Evolutionary conservation across 2,888 invertebrate genomes (phyloP).

Genomic region (Acrobasis consociella): DNA sequence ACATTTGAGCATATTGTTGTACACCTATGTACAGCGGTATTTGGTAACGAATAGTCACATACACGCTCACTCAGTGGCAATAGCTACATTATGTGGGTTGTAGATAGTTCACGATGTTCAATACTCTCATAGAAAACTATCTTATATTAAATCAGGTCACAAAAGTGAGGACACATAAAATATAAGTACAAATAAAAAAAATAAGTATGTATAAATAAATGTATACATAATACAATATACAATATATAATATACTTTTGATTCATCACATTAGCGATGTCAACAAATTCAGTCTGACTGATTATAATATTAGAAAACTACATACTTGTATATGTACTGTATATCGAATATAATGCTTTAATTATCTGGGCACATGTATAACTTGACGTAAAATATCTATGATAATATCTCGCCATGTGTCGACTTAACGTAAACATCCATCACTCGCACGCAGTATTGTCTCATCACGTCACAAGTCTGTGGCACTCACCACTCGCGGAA

Average conservation of each 20-base stretch:
- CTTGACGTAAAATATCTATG: slow-evolving; percentile 59
- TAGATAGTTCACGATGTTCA: slow-evolving; percentile 55
- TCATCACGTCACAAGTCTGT: slow-evolving; percentile 39
- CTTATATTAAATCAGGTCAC: slow-evolving; percentile 83
- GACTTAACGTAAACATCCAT: slow-evolving; percentile 40
- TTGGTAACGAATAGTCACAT: slow-evolving; percentile 61
- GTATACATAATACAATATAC: slow-evolving; percentile 47
- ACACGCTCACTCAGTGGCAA: slow-evolving; percentile 42
- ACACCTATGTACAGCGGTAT: slow-evolving; percentile 58
- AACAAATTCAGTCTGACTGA: slow-evolving; percentile 41
- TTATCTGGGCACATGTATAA: slow-evolving; percentile 54
- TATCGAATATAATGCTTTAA: slow-evolving; percentile 40
- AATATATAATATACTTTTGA: slow-evolving; percentile 34
- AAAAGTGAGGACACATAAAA: slow-evolving; percentile 72
- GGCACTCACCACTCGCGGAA: slow-evolving; percentile 28
- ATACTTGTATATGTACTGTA: slow-evolving; percentile 38
- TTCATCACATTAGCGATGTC: slow-evolving; percentile 55
- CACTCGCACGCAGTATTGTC: slow-evolving; percentile 11
- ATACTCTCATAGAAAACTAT: slow-evolving; percentile 64
- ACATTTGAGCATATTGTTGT: slow-evolving; percentile 54
- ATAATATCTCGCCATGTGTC: slow-evolving; percentile 49
- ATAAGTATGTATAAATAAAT: slow-evolving; percentile 47
- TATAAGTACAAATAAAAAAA: slow-evolving; percentile 49
- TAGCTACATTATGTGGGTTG: slow-evolving; percentile 34
- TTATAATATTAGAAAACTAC: slow-evolving; percentile 35